Base-by-base conservation (phyloP, 2,888 invertebrate genomes). In the Nowickia ferox region DNA sequence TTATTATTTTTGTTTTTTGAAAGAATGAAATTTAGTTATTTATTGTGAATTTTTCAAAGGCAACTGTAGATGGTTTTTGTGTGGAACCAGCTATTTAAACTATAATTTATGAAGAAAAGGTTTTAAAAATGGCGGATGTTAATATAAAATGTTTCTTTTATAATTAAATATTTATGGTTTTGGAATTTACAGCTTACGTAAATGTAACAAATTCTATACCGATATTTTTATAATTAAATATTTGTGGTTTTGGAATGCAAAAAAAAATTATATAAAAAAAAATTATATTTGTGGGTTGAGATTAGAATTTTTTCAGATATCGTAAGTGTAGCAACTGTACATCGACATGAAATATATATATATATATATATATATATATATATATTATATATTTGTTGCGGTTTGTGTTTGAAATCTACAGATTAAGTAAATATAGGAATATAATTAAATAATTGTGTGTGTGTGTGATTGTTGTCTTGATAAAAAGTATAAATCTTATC, bases 1-100 rank as follows among this genome's bases (percentile, higher is more conserved):
- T 51, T 51, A 51, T 51, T 51, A 51, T 51, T 51, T 15, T 51
- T 51, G 30, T 30, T 15, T 51, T 51, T 51, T 51, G 17, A 51
- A 51, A 51, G 51, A 51, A 15, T 15, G 8, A 51, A 51, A 51
- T 51, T 51, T 51, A 51, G 11, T 51, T 15, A 51, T 17, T 51
- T 51, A 51, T 51, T 51, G 6, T 15, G 8, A 51, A 51, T 11
- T 51, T 48, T 51, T 51, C 51, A 51, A 17, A 51, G 15, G 1
- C 13, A 51, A 15, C 51, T 51, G 51, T 15, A 17, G 51, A 51
- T 51, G 15, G 51, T 51, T 15, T 51, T 51, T 51, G 51, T 51
- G 8, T 51, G 11, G 9, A 15, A 30, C 30, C 30, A 30, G 6
- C 30, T 30, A 30, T 30, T 30, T 51, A 51, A n/a, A 15, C 51